phyloP scores from a whole-genome alignment of 1,140 invertebrate species.

The Dendrolimus punctatus region DNA sequence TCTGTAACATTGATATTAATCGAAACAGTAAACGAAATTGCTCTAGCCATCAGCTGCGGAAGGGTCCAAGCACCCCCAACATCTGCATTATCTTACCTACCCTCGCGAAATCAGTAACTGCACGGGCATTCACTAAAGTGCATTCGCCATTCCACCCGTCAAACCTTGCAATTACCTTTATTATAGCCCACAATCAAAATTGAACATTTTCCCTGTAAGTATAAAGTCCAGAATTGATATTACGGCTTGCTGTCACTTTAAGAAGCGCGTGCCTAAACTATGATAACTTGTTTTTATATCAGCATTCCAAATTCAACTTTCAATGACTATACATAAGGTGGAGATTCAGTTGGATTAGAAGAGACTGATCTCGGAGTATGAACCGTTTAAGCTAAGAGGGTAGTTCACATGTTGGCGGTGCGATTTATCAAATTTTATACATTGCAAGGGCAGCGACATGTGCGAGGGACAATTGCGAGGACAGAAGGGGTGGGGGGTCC shows the following conservation, averaged over 20 bases:
- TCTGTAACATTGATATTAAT: slow-evolving; percentile 58
- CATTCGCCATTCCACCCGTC: slow-evolving; percentile 49
- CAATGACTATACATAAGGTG: slow-evolving; percentile 8
- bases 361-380: slow-evolving; percentile 25
- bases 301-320: slow-evolving; percentile 14
- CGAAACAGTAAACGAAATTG: slow-evolving; percentile 54
- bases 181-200: slow-evolving; percentile 11
- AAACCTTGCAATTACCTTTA: slow-evolving; percentile 38
- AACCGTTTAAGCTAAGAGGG: slow-evolving; percentile 64
- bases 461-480: slow-evolving; percentile 57
- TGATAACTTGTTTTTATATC: slow-evolving; percentile 32
- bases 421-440: slow-evolving; percentile 70
- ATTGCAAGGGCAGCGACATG: slow-evolving; percentile 56
- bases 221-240: slow-evolving; percentile 12
- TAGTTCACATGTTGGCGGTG: slow-evolving; percentile 65
- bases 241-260: slow-evolving; percentile 14
- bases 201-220: slow-evolving; percentile 1
- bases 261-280: slow-evolving; percentile 30
- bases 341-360: slow-evolving; percentile 10
- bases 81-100: slow-evolving; percentile 67
- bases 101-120: slow-evolving; percentile 48
- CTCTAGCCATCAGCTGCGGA: slow-evolving; percentile 49
- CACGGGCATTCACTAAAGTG: slow-evolving; percentile 59
- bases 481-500: slow-evolving; percentile 20
- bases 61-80: slow-evolving; percentile 36